Evolutionary conservation across 2,888 invertebrate genomes (phyloP).

Genomic region (Phyto melanocephala): DNA sequence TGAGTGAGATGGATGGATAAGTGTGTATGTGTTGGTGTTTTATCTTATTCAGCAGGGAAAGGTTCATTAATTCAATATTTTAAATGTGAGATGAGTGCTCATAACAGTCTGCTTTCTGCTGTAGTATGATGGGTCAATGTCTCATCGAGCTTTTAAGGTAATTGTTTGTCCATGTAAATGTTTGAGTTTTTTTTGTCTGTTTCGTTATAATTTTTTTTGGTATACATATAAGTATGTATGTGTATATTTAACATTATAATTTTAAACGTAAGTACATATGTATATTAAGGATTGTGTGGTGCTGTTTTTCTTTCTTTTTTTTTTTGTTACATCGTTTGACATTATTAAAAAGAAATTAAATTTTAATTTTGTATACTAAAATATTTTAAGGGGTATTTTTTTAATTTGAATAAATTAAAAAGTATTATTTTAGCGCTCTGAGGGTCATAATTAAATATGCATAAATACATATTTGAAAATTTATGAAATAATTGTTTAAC

Average conservation of each 20-base stretch:
- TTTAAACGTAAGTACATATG: too few species aligned
- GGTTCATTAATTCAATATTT: constrained; percentile 21
- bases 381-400: background rate
- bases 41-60: background rate
- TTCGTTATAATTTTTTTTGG: too few species aligned
- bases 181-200: background rate
- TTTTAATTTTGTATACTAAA: background rate
- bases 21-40: background rate
- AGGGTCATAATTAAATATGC: background rate
- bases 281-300: background rate
- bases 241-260: background rate
- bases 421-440: background rate
- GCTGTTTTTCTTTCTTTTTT: background rate
- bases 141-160: background rate
- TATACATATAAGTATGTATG: too few species aligned
- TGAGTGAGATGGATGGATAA: background rate
- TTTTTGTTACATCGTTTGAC: background rate
- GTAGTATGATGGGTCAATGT: background rate
- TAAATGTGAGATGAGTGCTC: background rate
- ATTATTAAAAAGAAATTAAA: constrained; percentile 24
- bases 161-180: background rate
- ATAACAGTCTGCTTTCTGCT: background rate
- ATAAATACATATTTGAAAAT: background rate
- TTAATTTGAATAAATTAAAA: background rate
- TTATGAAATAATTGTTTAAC: background rate